A percentile compares a stretch with the other conserved stretches of the same genome.
phyloP scores from a whole-genome alignment of 1,140 invertebrate species.

The Rhizoglyphus robini region DNA sequence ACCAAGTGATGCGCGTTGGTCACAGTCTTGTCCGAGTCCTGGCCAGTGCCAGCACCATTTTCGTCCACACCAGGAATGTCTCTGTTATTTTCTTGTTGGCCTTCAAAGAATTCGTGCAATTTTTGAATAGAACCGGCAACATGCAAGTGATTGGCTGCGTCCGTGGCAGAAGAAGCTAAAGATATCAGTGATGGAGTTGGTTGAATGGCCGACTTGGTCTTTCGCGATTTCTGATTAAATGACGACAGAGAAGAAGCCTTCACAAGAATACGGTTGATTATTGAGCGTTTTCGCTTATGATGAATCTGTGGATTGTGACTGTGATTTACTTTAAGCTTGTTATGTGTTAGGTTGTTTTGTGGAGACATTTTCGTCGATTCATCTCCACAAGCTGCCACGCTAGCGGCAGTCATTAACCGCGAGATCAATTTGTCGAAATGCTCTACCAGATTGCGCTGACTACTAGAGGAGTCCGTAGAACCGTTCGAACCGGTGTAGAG shows the following conservation, averaged over 20 bases:
- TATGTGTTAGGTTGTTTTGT: no score
- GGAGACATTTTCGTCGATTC: neutral
- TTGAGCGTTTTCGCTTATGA: neutral
- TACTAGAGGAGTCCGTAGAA: no score
- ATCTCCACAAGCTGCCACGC: neutral
- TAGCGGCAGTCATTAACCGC: neutral
- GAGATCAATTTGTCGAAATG: neutral
- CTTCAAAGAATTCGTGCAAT: neutral
- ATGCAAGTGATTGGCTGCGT: neutral
- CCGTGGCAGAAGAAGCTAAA: neutral
- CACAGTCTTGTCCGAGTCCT: neutral
- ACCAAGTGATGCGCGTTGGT: neutral
- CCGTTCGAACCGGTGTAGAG: no score
- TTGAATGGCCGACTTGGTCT: neutral
- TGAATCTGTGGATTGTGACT: neutral
- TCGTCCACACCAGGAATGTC: neutral
- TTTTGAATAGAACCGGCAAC: neutral
- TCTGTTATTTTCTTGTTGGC: neutral
- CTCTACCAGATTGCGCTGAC: no score
- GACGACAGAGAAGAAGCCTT: neutral
- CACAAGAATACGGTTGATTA: neutral
- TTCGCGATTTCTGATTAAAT: no score
- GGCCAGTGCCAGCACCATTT: neutral
- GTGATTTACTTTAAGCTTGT: neutral
- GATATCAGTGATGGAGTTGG: neutral